Base-by-base conservation (phyloP, 2,797 vertebrate genomes). In the Sebastes diaconus region DNA sequence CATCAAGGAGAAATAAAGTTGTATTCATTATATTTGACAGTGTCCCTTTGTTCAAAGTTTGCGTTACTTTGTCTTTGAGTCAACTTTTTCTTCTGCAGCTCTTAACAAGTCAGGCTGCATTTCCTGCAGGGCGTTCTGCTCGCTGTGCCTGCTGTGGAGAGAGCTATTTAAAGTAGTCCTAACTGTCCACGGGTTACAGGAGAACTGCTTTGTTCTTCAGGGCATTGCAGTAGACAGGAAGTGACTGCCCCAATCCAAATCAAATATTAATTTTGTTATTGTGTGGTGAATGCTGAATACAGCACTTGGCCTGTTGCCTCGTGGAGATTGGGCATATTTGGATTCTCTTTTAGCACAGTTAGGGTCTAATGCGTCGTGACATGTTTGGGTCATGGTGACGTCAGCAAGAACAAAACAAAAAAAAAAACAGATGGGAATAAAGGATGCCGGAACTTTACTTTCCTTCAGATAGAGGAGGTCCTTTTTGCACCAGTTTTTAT, bases 261-360 rank as follows among this genome's bases (percentile, higher is more conserved):
- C 77, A 94, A 94, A 95, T 94, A 95, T 94, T 93, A 1, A 93
- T 94, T 88, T 87, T 87, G 92, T 92, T 88, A 85, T 95, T 90
- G 88, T 87, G 80, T 74, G 79, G 42, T 66, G 83, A 76, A 87
- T 77, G 77, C 78, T 69, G 65, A 91, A 85, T 65, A 42, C 77
- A 77, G 80, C 72, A 68, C 83, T 85, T 85, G 84, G 87, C 80
- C 75, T 75, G 74, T 81, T 84, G 90, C 84, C 84, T 90, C 64
- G 60, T 80, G 84, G 83, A 89, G 80, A 73, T 16, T 59, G 78
- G 71, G 71, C 20, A 16, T 52, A 68, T 89, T 81, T 89, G 72
- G 73, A 77, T 69, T 81, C 54, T 76, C 36, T 79, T 92, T 88
- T 58, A 68, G 70, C 61, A 32, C 78, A 52, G 68, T 86, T 61